Evolutionary conservation across 2,888 invertebrate genomes (phyloP), one percentile per base, ranked within the genome.

Genomic region (Chrysotoxum bicinctum): DNA sequence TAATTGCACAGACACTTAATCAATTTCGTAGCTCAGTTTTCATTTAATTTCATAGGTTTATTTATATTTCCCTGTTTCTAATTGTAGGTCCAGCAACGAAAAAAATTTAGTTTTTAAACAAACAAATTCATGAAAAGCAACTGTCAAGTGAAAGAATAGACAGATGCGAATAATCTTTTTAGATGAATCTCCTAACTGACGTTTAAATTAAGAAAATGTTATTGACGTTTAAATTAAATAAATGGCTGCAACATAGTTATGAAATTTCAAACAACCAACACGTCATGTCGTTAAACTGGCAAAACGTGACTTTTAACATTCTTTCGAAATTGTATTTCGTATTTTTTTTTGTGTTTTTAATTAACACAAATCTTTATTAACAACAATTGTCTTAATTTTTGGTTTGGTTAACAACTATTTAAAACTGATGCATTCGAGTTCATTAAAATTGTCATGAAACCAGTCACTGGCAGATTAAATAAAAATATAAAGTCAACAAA

Each of bases 281-380:
- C 43, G 43, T 43, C 43, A 62, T 60, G 40, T 19, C 40, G 7
- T 62, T 19, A 62, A 62, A 62, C 43, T 43, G 3, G 62, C 26
- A 62, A 43, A 60, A 62, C 62, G 26, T 64, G 64, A 64, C 45
- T 45, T 19, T 64, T 45, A 6, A 32, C 64, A 64, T 64, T 64
- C 30, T 9, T 64, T 64, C 5, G 4, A 64, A 19, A 32, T 64
- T 45, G 19, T 30, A 12, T 40, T 48, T 21, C 10, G 10, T 12
- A 21, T 48, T 58, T 14, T 23, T 40, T 60, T 62, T 23, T 37
- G 3, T n/a, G 30, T 58, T 58, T 35, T 35, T 45, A 58, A 35
- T 58, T 58, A 35, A 56, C 16, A 56, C 19, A 2, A 14, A 32
- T 58, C 35, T 58, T 35, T 14, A 23, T 21, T 35, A 32, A 12